Evolutionary conservation across 1,140 invertebrate species (phyloP).

Genomic region (Philopotamus ludificatus): DNA sequence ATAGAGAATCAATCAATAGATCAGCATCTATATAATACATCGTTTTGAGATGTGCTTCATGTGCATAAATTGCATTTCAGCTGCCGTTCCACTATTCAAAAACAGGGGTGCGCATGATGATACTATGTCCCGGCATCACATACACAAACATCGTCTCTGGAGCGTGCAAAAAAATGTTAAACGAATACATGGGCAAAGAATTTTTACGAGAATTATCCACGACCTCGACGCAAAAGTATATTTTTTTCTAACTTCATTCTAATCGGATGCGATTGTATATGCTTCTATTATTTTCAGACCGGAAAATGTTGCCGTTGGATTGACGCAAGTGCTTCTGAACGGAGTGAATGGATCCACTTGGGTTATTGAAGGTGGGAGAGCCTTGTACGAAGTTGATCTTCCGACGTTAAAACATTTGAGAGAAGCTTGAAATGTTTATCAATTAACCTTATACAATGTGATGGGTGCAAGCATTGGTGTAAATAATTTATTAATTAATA

Average conservation of each 20-base stretch:
- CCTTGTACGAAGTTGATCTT: constrained; percentile 54
- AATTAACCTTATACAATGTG: too few relatives aligned
- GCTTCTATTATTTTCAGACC: constrained; percentile 45
- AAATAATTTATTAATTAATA: too few relatives aligned
- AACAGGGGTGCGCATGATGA: constrained; percentile 50
- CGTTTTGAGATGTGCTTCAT: not conserved
- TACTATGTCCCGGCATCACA: constrained; percentile 53
- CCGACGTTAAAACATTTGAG: constrained; percentile 34
- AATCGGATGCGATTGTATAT: constrained; percentile 1
- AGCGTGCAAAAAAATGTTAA: constrained; percentile 32
- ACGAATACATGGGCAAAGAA: constrained; percentile 31
- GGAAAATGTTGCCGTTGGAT: constrained; percentile 50
- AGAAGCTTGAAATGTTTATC: not conserved
- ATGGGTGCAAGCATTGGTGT: too few relatives aligned
- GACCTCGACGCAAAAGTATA: constrained; percentile 33
- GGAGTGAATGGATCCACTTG: constrained; percentile 57
- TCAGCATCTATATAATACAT: not conserved
- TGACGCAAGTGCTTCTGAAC: constrained; percentile 52
- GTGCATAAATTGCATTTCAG: constrained; percentile 36
- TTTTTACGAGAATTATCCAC: constrained; percentile 32
- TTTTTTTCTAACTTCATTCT: not conserved
- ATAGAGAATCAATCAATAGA: too few relatives aligned
- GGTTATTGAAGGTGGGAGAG: constrained; percentile 54
- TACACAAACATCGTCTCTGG: constrained; percentile 46
- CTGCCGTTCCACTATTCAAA: constrained; percentile 43